Conservation (phyloP, 1,140 invertebrate genomes). For the Hylyphantes graminicola region DNA sequence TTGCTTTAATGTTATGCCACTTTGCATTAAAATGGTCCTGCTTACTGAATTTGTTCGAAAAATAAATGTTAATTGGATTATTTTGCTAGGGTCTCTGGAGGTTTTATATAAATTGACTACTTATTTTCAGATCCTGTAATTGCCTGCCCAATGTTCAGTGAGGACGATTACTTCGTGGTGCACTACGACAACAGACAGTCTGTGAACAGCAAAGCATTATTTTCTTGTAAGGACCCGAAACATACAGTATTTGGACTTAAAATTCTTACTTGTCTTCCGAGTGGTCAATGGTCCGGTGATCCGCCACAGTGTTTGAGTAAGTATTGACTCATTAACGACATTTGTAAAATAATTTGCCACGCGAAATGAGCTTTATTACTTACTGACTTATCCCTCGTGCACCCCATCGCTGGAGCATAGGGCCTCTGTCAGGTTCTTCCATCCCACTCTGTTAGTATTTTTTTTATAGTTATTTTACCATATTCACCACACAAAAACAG, state of each 20-base stretch:
- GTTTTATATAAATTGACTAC: neutral
- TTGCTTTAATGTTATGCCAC: no score
- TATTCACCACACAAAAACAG: no score
- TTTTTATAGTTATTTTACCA: no score
- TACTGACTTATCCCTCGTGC: no score
- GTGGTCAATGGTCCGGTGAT: conserved; percentile 23
- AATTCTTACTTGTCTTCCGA: neutral
- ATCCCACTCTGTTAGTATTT: no score
- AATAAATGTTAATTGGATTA: no score
- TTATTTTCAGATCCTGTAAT: neutral
- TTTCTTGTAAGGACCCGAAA: neutral
- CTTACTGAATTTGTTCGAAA: no score
- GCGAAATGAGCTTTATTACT: no score
- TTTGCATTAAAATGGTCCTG: no score
- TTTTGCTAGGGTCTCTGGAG: no score
- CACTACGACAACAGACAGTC: conserved; percentile 10
- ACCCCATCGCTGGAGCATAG: no score
- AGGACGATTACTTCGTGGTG: neutral
- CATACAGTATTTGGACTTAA: neutral
- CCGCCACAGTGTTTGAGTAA: conserved; percentile 8
- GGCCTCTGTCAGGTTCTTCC: no score
- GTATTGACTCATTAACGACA: neutral
- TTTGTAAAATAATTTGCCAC: neutral
- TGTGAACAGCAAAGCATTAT: neutral
- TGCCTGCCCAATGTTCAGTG: neutral